These are phyloP conservation scores for Psittacula derbiana DNA, from an alignment of 2,797 vertebrate species.

Conservation along the genomic window DNA sequence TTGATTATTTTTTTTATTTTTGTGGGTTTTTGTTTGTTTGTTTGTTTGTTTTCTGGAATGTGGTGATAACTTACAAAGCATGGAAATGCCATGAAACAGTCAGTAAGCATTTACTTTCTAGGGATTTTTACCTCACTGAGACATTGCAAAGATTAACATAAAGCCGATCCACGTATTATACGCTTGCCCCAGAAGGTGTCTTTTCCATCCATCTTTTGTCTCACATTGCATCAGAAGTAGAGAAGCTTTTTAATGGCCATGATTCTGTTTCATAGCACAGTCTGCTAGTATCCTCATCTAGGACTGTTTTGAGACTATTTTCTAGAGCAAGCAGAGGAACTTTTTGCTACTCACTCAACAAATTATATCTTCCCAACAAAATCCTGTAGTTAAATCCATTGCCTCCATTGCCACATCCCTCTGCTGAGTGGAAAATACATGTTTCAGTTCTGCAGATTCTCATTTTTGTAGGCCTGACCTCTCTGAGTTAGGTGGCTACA, in stretches of 20 bases:
- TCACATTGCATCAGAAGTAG: not conserved
- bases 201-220: not conserved
- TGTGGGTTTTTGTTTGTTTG: not conserved
- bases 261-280: not conserved
- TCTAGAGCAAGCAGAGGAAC: not conserved
- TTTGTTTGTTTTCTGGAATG: not conserved
- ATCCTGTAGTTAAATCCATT: not conserved
- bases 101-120: not conserved
- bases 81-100: not conserved
- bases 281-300: not conserved
- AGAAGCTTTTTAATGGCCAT: not conserved
- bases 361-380: not conserved
- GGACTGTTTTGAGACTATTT: not conserved
- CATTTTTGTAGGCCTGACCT: not conserved
- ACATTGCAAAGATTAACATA: not conserved
- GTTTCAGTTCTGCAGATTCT: not conserved
- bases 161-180: not conserved
- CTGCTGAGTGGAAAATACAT: not conserved
- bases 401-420: not conserved
- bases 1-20: not conserved
- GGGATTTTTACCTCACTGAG: not conserved
- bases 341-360: not conserved
- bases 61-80: not conserved
- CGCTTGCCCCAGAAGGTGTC: not conserved
- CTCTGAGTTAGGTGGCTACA: not conserved